phyloP scores from a whole-genome alignment of 2,797 vertebrate species.

The Xenops minutus region DNA sequence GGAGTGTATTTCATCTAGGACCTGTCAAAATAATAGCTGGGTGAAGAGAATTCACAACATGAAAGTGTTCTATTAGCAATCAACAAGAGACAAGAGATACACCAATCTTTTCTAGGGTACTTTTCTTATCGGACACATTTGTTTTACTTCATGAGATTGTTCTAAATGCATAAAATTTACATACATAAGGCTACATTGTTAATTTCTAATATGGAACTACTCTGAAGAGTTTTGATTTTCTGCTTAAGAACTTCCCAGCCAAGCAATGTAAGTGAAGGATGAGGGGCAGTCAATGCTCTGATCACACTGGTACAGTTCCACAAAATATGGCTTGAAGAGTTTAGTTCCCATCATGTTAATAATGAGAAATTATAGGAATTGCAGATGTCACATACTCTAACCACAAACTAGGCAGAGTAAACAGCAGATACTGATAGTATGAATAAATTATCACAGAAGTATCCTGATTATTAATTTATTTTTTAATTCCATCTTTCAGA shows the following conservation, averaged over 20 bases:
- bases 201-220: neutral
- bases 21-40: slow-evolving; percentile 61
- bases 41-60: slow-evolving; percentile 56
- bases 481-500: neutral
- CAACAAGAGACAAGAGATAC: slow-evolving; percentile 52
- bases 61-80: slow-evolving; percentile 61
- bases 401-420: neutral
- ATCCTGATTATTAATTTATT: neutral
- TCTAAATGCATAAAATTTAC: slow-evolving; percentile 66
- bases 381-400: neutral
- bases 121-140: slow-evolving; percentile 57
- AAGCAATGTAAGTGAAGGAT: neutral
- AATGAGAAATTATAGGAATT: neutral
- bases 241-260: neutral
- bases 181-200: slow-evolving; percentile 6
- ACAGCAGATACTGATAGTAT: neutral
- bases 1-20: slow-evolving; percentile 48
- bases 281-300: neutral
- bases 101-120: slow-evolving; percentile 17
- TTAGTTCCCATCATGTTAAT: neutral
- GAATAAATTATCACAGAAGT: neutral
- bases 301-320: neutral
- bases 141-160: slow-evolving; percentile 54
- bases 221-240: neutral
- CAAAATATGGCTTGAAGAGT: neutral